A percentile compares a stretch with the other conserved stretches of the same genome.
Conservation (phyloP, 2,888 invertebrate species). For the Cacoxenus indagator region DNA sequence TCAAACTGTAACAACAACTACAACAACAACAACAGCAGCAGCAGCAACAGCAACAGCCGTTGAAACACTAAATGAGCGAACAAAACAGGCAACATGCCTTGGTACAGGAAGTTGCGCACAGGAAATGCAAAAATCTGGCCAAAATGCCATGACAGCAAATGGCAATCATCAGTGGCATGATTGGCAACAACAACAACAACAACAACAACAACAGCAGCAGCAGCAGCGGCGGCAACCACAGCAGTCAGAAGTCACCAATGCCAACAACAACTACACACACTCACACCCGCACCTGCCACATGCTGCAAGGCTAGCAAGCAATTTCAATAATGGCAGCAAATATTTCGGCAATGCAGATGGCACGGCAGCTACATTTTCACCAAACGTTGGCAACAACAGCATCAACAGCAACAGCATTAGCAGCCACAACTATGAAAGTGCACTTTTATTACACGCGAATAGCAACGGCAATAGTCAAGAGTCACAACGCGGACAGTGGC, state of each 20-base stretch:
- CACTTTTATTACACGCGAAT: constrained; percentile 1
- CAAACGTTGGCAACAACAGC: constrained; percentile 10
- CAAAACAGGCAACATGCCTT: constrained; percentile 3
- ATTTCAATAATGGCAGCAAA: constrained; percentile 23
- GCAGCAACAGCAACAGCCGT: constrained; percentile 11
- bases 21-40: constrained; percentile 18
- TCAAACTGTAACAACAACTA: constrained; percentile 42
- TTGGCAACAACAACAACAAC: neutral
- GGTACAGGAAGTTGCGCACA: constrained; percentile 3
- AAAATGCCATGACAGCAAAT: constrained; percentile 4
- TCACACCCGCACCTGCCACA: neutral
- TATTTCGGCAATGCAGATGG: constrained; percentile 16
- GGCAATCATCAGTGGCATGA: constrained; percentile 19
- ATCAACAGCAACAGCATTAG: neutral
- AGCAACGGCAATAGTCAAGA: neutral
- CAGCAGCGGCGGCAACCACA: neutral
- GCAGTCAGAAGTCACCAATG: constrained; percentile 8
- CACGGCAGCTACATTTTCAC: neutral
- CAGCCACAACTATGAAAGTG: constrained; percentile 10
- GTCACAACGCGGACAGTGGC: neutral
- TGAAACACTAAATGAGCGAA: constrained; percentile 6
- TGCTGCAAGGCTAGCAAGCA: constrained; percentile 7
- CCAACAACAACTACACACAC: constrained; percentile 28
- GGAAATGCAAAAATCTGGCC: constrained; percentile 20
- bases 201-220: constrained; percentile 18